A percentile compares a stretch with the other conserved stretches of the same genome.
These are phyloP conservation scores for Nudaria mundana DNA, from an alignment of 2,888 invertebrate genomes.

Conservation along the genomic window DNA sequence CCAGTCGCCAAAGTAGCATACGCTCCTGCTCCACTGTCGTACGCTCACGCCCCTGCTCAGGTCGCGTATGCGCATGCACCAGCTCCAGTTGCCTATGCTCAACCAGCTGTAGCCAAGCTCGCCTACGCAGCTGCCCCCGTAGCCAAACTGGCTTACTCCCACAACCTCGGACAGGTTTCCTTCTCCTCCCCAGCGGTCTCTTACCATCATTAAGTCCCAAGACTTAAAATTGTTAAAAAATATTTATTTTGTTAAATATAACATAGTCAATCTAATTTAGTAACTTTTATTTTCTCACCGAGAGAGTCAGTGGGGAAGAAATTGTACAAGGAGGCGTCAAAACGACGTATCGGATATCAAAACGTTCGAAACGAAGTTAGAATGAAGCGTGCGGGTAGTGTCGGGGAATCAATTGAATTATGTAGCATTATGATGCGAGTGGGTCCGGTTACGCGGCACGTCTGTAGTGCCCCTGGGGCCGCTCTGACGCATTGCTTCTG, in stretches of 20 bases:
- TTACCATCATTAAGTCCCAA: conserved; percentile 63
- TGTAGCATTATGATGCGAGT: conserved; percentile 74
- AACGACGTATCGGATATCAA: conserved; percentile 78
- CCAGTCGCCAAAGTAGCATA: conserved; percentile 35
- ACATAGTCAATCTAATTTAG: conserved; percentile 39
- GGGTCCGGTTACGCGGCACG: conserved; percentile 74
- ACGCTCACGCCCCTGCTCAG: conserved; percentile 33
- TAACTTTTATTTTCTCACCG: conserved; percentile 47
- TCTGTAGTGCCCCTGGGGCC: conserved; percentile 53
- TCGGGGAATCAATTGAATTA: conserved; percentile 80
- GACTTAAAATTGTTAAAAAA: conserved; percentile 23
- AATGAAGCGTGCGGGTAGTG: conserved; percentile 76
- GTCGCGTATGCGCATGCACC: conserved; percentile 28
- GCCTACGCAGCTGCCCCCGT: conserved; percentile 30
- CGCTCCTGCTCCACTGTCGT: conserved; percentile 41
- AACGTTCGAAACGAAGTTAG: conserved; percentile 78
- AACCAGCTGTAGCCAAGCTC: conserved; percentile 32
- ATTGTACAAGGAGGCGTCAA: conserved; percentile 70
- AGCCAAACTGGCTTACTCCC: conserved; percentile 36
- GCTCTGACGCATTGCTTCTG: conserved; percentile 70
- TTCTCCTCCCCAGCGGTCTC: conserved; percentile 63
- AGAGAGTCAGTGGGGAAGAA: conserved; percentile 51
- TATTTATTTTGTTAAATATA: conserved; percentile 64
- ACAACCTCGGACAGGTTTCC: conserved; percentile 49
- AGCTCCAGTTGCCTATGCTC: conserved; percentile 36